Evolutionary conservation across 2,888 invertebrate species (phyloP).

Genomic region (Lasiommata megera): DNA sequence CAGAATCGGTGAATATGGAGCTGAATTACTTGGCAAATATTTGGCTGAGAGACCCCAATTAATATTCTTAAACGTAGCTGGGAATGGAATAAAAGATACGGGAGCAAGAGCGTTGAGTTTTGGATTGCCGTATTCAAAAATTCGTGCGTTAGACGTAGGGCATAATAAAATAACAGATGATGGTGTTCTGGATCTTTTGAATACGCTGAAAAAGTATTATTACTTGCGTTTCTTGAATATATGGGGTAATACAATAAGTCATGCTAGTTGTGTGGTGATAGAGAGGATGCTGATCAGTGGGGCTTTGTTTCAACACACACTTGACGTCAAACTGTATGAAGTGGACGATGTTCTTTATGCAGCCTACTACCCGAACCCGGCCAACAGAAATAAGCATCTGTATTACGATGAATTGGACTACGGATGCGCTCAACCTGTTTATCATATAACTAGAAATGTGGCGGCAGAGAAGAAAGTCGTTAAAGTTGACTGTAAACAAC

Average conservation of each 20-base stretch:
- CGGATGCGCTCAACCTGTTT: slow-evolving; percentile 55
- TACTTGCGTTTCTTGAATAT: slow-evolving; percentile 63
- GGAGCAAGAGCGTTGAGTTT: slow-evolving; percentile 81
- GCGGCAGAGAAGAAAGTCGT: slow-evolving; percentile 44
- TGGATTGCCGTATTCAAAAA: slow-evolving; percentile 79
- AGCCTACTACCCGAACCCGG: slow-evolving; percentile 66
- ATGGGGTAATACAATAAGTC: slow-evolving; percentile 65
- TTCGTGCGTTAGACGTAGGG: slow-evolving; percentile 80
- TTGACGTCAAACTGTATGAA: slow-evolving; percentile 61
- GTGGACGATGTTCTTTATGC: slow-evolving; percentile 56
- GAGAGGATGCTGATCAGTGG: slow-evolving; percentile 63
- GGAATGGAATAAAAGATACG: slow-evolving; percentile 77
- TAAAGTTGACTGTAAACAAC: slow-evolving; percentile 60
- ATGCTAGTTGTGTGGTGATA: slow-evolving; percentile 62
- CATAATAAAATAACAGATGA: slow-evolving; percentile 77
- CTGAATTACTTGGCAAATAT: slow-evolving; percentile 77
- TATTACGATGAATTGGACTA: slow-evolving; percentile 79
- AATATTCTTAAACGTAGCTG: slow-evolving; percentile 75
- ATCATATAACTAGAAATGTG: slow-evolving; percentile 58
- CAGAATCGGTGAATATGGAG: slow-evolving; percentile 81
- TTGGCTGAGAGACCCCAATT: slow-evolving; percentile 72
- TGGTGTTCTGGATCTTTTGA: slow-evolving; percentile 77
- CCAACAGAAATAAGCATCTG: slow-evolving; percentile 73
- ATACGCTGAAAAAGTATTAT: slow-evolving; percentile 78
- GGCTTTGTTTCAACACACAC: slow-evolving; percentile 57